Percentiles rank a stretch among this genome's conserved stretches.
These are phyloP conservation scores for Gambusia affinis DNA, from an alignment of 2,113 vertebrate genomes.

Conservation along the genomic window DNA sequence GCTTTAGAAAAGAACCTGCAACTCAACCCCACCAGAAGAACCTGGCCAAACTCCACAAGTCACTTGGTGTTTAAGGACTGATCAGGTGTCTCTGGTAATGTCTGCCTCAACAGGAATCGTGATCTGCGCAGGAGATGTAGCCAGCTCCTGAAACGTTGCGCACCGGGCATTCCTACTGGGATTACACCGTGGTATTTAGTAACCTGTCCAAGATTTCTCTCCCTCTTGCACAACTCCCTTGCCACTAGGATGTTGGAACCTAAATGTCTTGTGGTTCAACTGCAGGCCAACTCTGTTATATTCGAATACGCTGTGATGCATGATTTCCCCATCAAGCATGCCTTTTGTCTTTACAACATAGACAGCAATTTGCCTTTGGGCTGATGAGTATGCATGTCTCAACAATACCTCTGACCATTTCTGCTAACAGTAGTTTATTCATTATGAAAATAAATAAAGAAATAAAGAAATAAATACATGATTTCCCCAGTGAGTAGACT, in stretches of 20 bases:
- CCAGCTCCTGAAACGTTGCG: conserved; percentile 34
- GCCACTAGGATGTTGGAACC: neutral
- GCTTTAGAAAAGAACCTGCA: conserved; percentile 30
- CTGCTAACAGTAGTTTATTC: no score
- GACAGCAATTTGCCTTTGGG: neutral
- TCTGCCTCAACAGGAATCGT: conserved; percentile 32
- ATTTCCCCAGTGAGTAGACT: no score
- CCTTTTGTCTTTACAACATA: neutral
- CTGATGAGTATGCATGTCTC: no score
- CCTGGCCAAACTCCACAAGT: conserved; percentile 41
- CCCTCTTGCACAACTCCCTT: conserved; percentile 6
- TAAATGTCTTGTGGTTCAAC: neutral
- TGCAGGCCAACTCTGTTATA: neutral
- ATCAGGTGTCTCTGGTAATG: conserved; percentile 50
- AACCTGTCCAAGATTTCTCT: conserved; percentile 47
- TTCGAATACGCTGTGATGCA: neutral
- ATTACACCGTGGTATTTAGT: conserved; percentile 50
- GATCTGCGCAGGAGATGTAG: conserved; percentile 25
- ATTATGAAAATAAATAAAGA: no score
- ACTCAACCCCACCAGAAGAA: conserved; percentile 24
- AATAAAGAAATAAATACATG: no score
- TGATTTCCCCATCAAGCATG: no score
- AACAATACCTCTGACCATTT: no score
- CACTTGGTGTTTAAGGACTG: conserved; percentile 34
- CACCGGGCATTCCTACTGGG: conserved; percentile 49